Evolutionary conservation across 1,140 invertebrate genomes (phyloP), one percentile per base, ranked within the genome.

Genomic region (Aricia agestis): DNA sequence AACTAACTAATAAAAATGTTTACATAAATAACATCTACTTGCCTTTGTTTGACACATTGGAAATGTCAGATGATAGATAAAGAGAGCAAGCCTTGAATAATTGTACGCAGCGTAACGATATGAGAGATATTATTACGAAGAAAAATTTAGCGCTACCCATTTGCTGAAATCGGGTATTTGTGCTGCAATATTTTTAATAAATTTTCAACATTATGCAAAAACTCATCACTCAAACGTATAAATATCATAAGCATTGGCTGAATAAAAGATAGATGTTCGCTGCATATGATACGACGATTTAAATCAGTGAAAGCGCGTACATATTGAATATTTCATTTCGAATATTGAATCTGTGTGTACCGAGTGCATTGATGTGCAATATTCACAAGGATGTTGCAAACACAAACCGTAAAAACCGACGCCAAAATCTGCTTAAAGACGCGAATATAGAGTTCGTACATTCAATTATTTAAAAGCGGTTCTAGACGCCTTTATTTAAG

Each of bases 291-390:
- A 79, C 76, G 75, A 73, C 75, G 77, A 81, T 82, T 80, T 76
- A 82, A 78, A 78, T 82, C 79, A 76, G 76, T 74, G 78, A 78
- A 78, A 81, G 74, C 78, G 80, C 73, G 75, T 75, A 65, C 80
- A 76, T 70, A 72, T 74, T 82, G 81, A 82, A 84, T 85, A 82
- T 87, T 82, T 81, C 79, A 85, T 83, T 78, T 81, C 78, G 73
- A 82, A 84, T 82, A 86, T 84, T 85, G 80, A 82, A 84, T 82
- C 75, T 78, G 76, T 71, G 78, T 75, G 77, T 75, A 78, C 75
- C 68, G 63, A 45, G 73, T 72, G 75, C 71, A 71, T 76, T 75
- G 76, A 74, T 74, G 45, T 52, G 13, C 45, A 11, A 73, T 59
- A 71, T 72, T 67, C 65, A 42, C 68, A 72, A 31, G 74, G 65